Conservation (phyloP, 2,888 invertebrate genomes). For the Ashinkailepas kermadecensis region DNA sequence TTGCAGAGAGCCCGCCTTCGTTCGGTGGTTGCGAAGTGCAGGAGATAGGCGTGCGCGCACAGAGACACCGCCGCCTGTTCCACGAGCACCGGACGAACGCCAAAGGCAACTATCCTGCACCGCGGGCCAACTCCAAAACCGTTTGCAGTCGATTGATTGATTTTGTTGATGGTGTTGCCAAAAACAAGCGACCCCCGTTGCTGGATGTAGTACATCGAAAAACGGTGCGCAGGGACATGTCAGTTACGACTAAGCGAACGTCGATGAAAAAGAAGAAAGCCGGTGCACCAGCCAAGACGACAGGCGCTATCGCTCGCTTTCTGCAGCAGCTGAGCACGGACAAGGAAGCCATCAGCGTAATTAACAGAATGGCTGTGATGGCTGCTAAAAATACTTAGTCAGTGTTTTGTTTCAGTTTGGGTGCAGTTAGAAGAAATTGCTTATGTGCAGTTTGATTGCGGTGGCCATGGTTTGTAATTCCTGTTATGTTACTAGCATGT, state of each 20-base stretch:
- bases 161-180: not conserved
- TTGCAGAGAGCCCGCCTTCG: too few relatives aligned
- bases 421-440: too few relatives aligned
- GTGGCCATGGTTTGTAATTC: too few relatives aligned
- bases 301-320: not conserved
- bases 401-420: too few relatives aligned
- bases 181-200: not conserved
- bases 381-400: too few relatives aligned
- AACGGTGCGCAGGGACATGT: too few relatives aligned
- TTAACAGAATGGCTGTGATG: not conserved
- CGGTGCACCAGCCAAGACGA: too few relatives aligned
- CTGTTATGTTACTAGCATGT: too few relatives aligned
- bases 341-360: not conserved
- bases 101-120: not conserved
- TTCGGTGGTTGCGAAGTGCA: not conserved
- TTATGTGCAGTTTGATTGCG: too few relatives aligned
- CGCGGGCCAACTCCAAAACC: not conserved
- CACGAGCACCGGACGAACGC: not conserved
- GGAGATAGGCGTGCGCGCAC: not conserved
- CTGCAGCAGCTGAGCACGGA: not conserved
- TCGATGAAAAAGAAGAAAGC: not conserved
- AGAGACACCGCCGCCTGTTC: not conserved
- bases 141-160: not conserved
- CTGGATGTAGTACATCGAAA: not conserved
- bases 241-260: too few relatives aligned